phyloP scores from a whole-genome alignment of 92 coral and sea anemone species.

The Scolanthus callimorphus region DNA sequence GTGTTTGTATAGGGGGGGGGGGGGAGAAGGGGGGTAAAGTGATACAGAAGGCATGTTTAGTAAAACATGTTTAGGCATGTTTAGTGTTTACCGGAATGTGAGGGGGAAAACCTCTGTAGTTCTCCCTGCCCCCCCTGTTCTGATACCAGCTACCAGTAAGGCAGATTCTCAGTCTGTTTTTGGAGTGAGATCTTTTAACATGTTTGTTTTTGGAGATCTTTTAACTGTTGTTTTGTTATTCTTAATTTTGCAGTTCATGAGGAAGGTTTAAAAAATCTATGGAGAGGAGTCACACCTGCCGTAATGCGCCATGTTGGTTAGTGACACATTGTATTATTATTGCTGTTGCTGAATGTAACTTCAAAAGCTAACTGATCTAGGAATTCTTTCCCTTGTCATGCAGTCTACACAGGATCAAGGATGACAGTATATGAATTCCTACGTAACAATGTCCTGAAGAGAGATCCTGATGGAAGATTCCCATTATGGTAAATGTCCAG shows the following conservation, averaged over 20 bases:
- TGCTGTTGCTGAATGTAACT: neutral
- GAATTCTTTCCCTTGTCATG: neutral
- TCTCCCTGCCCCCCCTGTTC: too few relatives aligned
- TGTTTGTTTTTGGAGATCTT: too few relatives aligned
- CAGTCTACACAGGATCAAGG: slow-evolving; percentile 94
- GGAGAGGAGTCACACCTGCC: slow-evolving; percentile 97
- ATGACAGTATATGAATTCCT: slow-evolving; percentile 94
- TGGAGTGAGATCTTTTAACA: too few relatives aligned
- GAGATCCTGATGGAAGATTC: slow-evolving; percentile 81
- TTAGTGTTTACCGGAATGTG: too few relatives aligned
- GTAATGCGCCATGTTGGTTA: slow-evolving; percentile 87
- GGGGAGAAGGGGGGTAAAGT: too few relatives aligned
- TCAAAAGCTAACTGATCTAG: neutral
- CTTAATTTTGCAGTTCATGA: slow-evolving; percentile 89
- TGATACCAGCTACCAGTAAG: too few relatives aligned
- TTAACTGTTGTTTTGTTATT: too few relatives aligned
- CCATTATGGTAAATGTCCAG: slow-evolving; percentile 92
- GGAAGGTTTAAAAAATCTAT: slow-evolving; percentile 80
- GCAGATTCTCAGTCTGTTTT: too few relatives aligned
- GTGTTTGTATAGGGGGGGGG: too few relatives aligned
- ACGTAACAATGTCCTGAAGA: slow-evolving; percentile 73
- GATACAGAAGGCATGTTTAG: too few relatives aligned
- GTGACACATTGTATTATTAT: neutral
- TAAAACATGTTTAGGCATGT: too few relatives aligned
- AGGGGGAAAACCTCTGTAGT: too few relatives aligned